Evolutionary conservation across 2,113 vertebrate genomes (phyloP).

Genomic region (Colinus virginianus): DNA sequence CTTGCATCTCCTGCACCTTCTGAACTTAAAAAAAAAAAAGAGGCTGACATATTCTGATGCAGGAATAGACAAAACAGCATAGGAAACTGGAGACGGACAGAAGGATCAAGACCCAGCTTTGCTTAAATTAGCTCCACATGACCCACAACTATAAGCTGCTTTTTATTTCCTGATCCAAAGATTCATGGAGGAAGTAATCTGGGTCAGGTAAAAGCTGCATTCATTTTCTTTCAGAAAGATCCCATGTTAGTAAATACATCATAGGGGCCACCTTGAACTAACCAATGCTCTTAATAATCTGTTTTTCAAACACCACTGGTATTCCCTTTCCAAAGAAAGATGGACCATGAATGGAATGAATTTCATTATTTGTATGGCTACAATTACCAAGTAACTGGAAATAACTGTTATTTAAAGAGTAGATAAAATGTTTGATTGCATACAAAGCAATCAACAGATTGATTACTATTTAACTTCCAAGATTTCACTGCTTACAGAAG

Average conservation of each 20-base stretch:
- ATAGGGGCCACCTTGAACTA: slow-evolving; percentile 68
- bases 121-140: slow-evolving; percentile 88
- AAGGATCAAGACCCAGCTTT: slow-evolving; percentile 58
- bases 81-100: slow-evolving; percentile 73
- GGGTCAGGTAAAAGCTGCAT: slow-evolving; percentile 75
- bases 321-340: slow-evolving; percentile 76
- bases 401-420: slow-evolving; percentile 71
- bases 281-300: slow-evolving; percentile 68
- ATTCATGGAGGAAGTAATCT: slow-evolving; percentile 85
- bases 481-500: slow-evolving; percentile 68
- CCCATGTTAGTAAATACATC: slow-evolving; percentile 70
- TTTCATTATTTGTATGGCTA: slow-evolving; percentile 70
- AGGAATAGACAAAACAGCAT: slow-evolving; percentile 79
- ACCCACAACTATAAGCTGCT: slow-evolving; percentile 83
- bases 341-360: slow-evolving; percentile 69
- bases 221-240: slow-evolving; percentile 79
- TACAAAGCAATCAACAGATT: slow-evolving; percentile 69
- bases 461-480: slow-evolving; percentile 74
- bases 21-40: slow-evolving; percentile 65
- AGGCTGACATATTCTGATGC: slow-evolving; percentile 69
- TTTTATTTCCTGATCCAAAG: slow-evolving; percentile 93
- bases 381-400: slow-evolving; percentile 74
- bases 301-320: slow-evolving; percentile 74
- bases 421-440: slow-evolving; percentile 67
- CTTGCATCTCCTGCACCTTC: slow-evolving; percentile 21